A percentile compares a stretch with the other conserved stretches of the same genome.
These are phyloP conservation scores for Eupeodes luniger DNA, from an alignment of 2,888 invertebrate species.

Conservation along the genomic window DNA sequence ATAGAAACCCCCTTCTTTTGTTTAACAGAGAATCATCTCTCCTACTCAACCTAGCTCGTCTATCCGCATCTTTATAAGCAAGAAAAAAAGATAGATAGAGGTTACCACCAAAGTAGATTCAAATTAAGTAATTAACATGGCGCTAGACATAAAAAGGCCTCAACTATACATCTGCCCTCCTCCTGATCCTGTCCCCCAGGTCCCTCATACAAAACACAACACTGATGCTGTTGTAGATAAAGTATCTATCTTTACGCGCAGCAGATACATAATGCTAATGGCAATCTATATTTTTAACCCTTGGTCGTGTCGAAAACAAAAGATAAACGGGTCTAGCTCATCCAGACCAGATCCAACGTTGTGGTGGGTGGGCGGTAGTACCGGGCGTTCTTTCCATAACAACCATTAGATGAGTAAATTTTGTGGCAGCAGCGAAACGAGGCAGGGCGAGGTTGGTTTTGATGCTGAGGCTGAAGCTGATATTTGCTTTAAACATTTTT, in stretches of 20 bases:
- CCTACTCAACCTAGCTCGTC: too few relatives aligned
- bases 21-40: neutral
- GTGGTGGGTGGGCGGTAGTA: too few relatives aligned
- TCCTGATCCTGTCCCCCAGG: neutral
- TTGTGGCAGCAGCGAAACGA: conserved; percentile 21
- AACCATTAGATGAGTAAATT: conserved; percentile 37
- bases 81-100: conserved; percentile 49
- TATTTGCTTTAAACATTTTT: conserved; percentile 42
- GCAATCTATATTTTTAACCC: conserved; percentile 67
- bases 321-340: conserved; percentile 26
- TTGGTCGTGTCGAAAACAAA: conserved; percentile 38
- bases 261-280: conserved; percentile 63
- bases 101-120: conserved; percentile 78
- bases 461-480: neutral
- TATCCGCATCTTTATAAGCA: neutral
- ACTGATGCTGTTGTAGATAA: conserved; percentile 73
- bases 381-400: neutral
- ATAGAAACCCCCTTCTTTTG: conserved; percentile 17
- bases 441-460: conserved; percentile 7
- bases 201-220: conserved; percentile 12
- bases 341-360: too few relatives aligned
- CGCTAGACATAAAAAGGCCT: conserved; percentile 69
- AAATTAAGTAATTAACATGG: conserved; percentile 82
- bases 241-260: conserved; percentile 32
- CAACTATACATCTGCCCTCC: neutral